These are phyloP conservation scores for Ennomos quercinarius DNA, from an alignment of 2,888 invertebrate genomes.

Conservation along the genomic window DNA sequence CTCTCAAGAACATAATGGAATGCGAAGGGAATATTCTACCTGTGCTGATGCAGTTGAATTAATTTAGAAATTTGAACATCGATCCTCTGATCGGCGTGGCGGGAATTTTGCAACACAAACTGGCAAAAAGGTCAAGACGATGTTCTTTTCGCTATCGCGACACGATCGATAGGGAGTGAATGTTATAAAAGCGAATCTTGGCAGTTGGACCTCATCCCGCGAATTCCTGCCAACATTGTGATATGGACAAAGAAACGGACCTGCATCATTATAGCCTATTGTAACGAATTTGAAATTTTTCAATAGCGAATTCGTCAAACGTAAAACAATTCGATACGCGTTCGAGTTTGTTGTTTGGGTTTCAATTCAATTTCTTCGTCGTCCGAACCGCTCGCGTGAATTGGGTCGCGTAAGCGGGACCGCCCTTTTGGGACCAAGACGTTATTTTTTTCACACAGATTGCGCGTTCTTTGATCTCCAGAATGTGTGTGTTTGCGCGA, in stretches of 20 bases:
- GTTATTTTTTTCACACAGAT: conserved; percentile 85
- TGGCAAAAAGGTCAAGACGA: conserved; percentile 64
- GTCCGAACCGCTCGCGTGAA: conserved; percentile 81
- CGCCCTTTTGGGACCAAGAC: conserved; percentile 84
- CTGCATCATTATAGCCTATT: conserved; percentile 84
- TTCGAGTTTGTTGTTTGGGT: conserved; percentile 82
- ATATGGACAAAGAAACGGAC: conserved; percentile 74
- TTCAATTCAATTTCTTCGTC: conserved; percentile 84
- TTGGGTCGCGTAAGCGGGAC: conserved; percentile 85
- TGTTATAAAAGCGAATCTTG: conserved; percentile 58
- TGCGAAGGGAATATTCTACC: conserved; percentile 40
- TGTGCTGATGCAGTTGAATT: conserved; percentile 50
- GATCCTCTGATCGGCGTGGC: conserved; percentile 58
- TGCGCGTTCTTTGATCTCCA: conserved; percentile 83
- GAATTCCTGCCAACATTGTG: conserved; percentile 75
- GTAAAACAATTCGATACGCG: conserved; percentile 86
- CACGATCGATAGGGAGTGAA: conserved; percentile 72
- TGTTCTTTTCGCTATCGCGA: conserved; percentile 74
- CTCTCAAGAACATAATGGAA: conserved; percentile 32
- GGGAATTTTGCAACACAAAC: conserved; percentile 61
- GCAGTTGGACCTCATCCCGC: conserved; percentile 64
- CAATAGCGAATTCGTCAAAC: conserved; percentile 83
- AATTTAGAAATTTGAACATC: conserved; percentile 63
- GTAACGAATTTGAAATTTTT: conserved; percentile 80
- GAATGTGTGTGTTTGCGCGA: conserved; percentile 84